Conservation (phyloP, 2,113 vertebrate genomes). For the Periophthalmodon schlosseri region DNA sequence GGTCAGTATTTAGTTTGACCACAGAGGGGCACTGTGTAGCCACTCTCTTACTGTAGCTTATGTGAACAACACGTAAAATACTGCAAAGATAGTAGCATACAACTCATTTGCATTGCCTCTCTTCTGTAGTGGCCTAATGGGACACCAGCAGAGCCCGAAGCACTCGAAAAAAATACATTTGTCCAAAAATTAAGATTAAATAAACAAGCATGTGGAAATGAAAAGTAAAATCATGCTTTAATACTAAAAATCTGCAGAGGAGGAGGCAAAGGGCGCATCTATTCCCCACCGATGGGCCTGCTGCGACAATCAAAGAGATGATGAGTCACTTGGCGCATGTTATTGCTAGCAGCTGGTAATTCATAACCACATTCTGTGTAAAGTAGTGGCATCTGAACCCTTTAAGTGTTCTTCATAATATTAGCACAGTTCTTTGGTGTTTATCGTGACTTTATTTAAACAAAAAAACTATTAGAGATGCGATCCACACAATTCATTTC, state of each 20-base stretch:
- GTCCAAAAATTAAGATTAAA: conserved; percentile 71
- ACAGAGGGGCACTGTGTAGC: conserved; percentile 65
- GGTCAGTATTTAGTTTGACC: conserved; percentile 23
- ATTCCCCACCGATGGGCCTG: conserved; percentile 61
- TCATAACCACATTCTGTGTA: conserved; percentile 56
- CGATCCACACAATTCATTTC: not conserved
- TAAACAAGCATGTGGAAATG: conserved; percentile 68
- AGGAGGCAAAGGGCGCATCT: conserved; percentile 56
- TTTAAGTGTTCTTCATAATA: not conserved
- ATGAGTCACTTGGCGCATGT: conserved; percentile 74
- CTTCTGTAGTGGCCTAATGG: conserved; percentile 65
- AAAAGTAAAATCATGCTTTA: conserved; percentile 69
- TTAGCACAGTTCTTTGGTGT: not conserved
- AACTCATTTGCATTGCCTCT: conserved; percentile 65
- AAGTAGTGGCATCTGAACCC: conserved; percentile 7
- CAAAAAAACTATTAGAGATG: not conserved
- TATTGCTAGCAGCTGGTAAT: conserved; percentile 67
- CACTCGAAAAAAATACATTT: conserved; percentile 62
- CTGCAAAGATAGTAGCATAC: conserved; percentile 43
- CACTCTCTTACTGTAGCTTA: not conserved
- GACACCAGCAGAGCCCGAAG: conserved; percentile 56
- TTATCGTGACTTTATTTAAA: not conserved
- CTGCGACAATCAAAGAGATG: conserved; percentile 70
- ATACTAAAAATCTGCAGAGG: conserved; percentile 56
- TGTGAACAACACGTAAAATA: conserved; percentile 14